Evolutionary conservation across 1,140 invertebrate genomes (phyloP), one percentile per base, ranked within the genome.

Genomic region (Polypedilum pembai): DNA sequence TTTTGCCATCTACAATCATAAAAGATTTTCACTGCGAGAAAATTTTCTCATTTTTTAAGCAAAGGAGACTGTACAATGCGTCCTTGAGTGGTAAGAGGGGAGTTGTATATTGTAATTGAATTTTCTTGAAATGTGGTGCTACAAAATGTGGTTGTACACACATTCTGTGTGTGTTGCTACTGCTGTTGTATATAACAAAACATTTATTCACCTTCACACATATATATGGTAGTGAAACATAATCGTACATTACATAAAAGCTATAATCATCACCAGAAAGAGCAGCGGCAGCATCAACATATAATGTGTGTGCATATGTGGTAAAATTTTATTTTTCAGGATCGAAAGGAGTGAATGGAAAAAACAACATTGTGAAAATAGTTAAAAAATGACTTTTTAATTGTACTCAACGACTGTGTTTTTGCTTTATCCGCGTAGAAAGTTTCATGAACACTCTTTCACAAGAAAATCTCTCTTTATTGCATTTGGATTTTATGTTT

Each of bases 101-200:
- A 56, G 45, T 56, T 56, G 45, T n/a, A 56, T 56, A n/a, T 56
- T 56, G 45, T 56, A 56, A 56, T 56, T 56, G 45, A 56, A 56
- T 56, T 56, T 56, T 56, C 45, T 12, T 56, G 45, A 56, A 56
- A 56, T 56, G 45, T 56, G 45, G 45, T 56, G n/a, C 45, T 56
- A 56, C 12, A 15, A 56, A 56, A 56, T 56, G 45, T 56, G 45
- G 45, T 56, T 56, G 45, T 56, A 56, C 45, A 56, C 45, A 56
- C 12, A 3, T 33, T 33, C 24, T 33, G 5, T 33, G 24, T 33
- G 24, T 33, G n/a, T 33, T 33, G 24, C 24, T 33, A 33, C 24
- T 5, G 24, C 24, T 5, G 24, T 33, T 33, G 24, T 33, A 33
- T 33, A 33, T 33, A 56, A 56, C 45, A 56, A 33, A 56, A 56